phyloP scores from a whole-genome alignment of 2,113 vertebrate species.

The Ibidorhyncha struthersii region DNA sequence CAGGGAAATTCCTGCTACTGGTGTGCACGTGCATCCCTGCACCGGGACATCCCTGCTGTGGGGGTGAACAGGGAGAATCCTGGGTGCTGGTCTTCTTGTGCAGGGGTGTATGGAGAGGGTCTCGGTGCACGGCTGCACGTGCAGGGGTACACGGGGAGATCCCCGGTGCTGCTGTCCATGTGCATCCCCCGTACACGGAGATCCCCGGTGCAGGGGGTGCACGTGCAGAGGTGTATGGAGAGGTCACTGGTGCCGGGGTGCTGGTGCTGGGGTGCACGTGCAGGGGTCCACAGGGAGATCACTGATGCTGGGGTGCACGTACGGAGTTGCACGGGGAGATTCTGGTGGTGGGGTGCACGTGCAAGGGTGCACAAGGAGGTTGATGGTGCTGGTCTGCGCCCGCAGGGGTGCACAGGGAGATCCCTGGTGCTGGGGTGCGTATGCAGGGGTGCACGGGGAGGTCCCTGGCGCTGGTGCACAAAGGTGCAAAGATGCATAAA shows the following conservation, averaged over 20 bases:
- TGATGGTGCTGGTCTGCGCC: no score
- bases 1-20: neutral
- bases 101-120: neutral
- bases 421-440: neutral
- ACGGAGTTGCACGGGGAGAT: neutral
- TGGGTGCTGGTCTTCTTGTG: no score
- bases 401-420: neutral
- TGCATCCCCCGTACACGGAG: no score
- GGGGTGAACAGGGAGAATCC: no score
- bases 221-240: neutral
- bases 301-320: no score
- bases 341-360: neutral
- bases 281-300: neutral
- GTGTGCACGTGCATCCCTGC: neutral
- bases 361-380: no score
- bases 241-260: neutral
- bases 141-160: neutral
- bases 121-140: rapidly evolving
- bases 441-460: no score
- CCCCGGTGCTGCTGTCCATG: neutral
- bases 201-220: no score
- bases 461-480: neutral
- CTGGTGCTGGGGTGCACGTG: neutral
- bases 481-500: neutral
- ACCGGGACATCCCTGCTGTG: neutral